Conservation (phyloP, 2,888 invertebrate genomes). For the Scrobipalpa atriplicella region DNA sequence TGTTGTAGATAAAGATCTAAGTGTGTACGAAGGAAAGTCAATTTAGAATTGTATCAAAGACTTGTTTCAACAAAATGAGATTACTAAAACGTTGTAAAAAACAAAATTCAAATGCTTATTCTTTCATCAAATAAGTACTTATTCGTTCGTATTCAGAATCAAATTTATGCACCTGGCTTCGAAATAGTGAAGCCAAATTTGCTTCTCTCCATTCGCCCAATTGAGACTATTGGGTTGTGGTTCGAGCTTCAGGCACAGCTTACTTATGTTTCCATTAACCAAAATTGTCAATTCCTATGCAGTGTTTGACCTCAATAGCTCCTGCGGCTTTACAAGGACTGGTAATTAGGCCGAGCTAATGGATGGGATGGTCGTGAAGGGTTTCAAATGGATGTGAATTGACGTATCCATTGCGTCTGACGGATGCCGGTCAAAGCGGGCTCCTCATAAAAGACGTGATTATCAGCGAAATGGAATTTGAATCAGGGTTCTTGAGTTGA, state of each 20-base stretch:
- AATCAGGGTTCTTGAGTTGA: too few species aligned
- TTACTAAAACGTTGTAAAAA: not conserved
- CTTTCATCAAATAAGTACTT: too few species aligned
- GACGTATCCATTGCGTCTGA: constrained; percentile 8
- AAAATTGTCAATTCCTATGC: constrained; percentile 59
- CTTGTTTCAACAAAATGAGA: not conserved
- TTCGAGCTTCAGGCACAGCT: constrained; percentile 28
- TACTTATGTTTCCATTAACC: constrained; percentile 55
- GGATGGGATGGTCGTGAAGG: constrained; percentile 47
- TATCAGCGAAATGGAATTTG: too few species aligned
- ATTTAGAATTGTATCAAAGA: not conserved
- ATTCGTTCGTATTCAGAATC: too few species aligned
- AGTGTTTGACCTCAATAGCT: constrained; percentile 25
- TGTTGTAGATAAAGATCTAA: not conserved
- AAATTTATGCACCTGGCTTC: too few species aligned
- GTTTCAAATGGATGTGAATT: constrained; percentile 42
- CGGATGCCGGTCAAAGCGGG: too few species aligned
- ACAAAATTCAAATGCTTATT: not conserved
- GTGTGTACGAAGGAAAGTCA: not conserved
- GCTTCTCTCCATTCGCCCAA: too few species aligned
- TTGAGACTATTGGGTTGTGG: not conserved
- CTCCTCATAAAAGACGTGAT: not conserved
- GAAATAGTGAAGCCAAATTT: not conserved
- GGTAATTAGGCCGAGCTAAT: constrained; percentile 54
- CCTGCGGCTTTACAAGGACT: constrained; percentile 44